Base-by-base conservation (phyloP, 2,113 vertebrate species). In the Psittacula cyanocephala region DNA sequence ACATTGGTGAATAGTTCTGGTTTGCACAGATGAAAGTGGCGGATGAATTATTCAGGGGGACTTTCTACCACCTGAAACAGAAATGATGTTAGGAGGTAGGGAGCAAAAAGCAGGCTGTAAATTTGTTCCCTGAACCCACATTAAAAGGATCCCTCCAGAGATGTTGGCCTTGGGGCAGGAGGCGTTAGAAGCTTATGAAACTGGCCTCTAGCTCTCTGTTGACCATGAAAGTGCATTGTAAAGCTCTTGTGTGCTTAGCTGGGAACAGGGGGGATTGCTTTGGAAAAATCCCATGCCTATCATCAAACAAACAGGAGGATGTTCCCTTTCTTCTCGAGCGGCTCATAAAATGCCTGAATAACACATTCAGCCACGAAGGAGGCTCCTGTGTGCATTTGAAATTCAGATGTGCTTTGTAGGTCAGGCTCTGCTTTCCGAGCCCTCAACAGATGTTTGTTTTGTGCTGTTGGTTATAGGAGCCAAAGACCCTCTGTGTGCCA, bases 331-430 rank as follows among this genome's bases (percentile, higher is more conserved):
- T 68, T 88, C 88, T 88, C 63, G 9, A 3, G 7, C 3, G n/a
- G 49, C 72, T 89, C 0, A 0, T 77, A 29, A 93, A 94, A 57
- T 35, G 53, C 49, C 18, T 2, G 70, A 63, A 67, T 69, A 35
- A 74, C 46, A 7, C 18, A 25, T 47, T 59, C 53, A 20, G 85
- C 39, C 75, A 59, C 77, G 57, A 4, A 86, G 37, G 70, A 65
- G 69, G 49, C 60, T 89, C 35, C 63, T 47, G 67, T 7, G 59
- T 39, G 10, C 59, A 5, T 82, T 37, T 49, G 79, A 70, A 95
- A 83, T 86, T 89, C 75, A 70, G 28, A 86, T 93, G 47, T 67
- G 79, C 49, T 91, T 70, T 49, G 85, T 43, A 68, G 75, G 64
- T 49, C 87, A 77, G 49, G 33, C 60, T 92, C 77, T 91, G 16